Evolutionary conservation across 2,113 vertebrate species (phyloP).

Genomic region (Pachyramphus minor): DNA sequence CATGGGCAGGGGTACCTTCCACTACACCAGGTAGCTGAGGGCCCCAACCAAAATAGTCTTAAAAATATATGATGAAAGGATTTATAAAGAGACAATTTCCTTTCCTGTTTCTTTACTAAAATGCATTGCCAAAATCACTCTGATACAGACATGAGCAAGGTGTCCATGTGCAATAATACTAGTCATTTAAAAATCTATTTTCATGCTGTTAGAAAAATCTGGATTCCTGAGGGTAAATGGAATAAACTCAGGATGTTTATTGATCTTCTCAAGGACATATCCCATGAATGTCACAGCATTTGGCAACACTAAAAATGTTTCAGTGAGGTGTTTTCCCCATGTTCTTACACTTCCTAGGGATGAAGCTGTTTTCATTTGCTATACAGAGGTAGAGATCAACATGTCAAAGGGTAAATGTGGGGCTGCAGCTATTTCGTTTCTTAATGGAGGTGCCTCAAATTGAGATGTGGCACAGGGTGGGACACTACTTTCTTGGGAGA

Average conservation of each 20-base stretch:
- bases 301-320: background rate
- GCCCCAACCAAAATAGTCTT: background rate
- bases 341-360: background rate
- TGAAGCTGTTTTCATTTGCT: background rate
- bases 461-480: background rate
- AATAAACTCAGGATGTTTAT: background rate
- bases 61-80: background rate
- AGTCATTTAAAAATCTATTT: background rate
- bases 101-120: background rate
- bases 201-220: background rate
- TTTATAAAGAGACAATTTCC: background rate
- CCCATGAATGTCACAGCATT: background rate
- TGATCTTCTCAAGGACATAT: background rate
- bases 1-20: background rate
- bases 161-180: background rate
- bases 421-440: background rate
- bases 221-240: background rate
- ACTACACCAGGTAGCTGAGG: background rate
- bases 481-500: fast-evolving
- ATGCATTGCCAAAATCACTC: background rate
- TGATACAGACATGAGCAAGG: background rate
- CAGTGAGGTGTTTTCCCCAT: background rate
- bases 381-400: background rate
- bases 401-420: background rate
- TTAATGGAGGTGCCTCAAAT: background rate